phyloP scores from a whole-genome alignment of 2,113 vertebrate species.

The Danionella cerebrum region DNA sequence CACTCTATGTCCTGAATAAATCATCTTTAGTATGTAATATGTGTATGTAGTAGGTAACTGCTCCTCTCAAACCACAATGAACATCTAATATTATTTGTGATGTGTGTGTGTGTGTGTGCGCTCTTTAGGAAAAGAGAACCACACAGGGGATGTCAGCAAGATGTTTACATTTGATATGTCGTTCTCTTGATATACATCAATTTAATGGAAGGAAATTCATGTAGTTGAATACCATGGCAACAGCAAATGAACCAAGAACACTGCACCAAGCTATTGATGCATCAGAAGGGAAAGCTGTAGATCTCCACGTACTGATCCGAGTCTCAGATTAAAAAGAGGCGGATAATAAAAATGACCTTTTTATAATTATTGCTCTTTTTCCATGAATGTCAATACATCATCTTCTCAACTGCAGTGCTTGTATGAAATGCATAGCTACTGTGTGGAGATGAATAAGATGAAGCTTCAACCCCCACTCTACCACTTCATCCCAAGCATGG shows the following conservation, averaged over 20 bases:
- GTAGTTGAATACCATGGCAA: slow-evolving; percentile 37
- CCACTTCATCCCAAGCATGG: too few species aligned
- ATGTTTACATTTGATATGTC: neutral
- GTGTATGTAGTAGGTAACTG: too few species aligned
- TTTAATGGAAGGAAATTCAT: slow-evolving; percentile 15
- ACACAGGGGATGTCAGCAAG: neutral
- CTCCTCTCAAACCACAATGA: neutral
- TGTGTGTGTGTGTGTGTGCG: too few species aligned
- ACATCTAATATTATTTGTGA: too few species aligned
- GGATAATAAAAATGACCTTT: neutral
- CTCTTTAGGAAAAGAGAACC: too few species aligned
- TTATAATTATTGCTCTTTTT: neutral
- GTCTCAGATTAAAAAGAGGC: neutral
- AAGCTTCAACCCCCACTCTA: neutral
- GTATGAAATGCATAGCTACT: neutral
- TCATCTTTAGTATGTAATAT: too few species aligned
- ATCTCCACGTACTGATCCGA: neutral
- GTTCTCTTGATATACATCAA: slow-evolving; percentile 4
- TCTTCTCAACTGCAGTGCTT: neutral
- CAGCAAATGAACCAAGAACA: slow-evolving; percentile 1
- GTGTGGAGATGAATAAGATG: neutral
- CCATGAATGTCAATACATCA: neutral
- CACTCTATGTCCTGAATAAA: neutral
- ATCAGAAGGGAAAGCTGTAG: neutral
- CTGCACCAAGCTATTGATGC: slow-evolving; percentile 6